Evolutionary conservation across 2,113 vertebrate species (phyloP).

Genomic region (Colistium nudipinnis): DNA sequence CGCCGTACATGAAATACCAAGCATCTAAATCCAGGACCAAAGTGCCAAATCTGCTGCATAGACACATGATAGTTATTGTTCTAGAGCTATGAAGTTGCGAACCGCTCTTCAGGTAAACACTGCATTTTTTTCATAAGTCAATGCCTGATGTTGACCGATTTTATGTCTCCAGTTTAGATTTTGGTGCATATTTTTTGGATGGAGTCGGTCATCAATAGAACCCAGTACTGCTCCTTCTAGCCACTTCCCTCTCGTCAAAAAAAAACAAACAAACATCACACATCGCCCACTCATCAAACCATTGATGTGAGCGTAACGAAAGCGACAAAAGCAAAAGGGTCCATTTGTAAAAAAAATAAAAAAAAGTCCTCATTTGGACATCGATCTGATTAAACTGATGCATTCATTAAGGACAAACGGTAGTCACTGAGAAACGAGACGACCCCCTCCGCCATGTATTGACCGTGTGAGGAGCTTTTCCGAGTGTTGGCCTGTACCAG

Average conservation of each 20-base stretch:
- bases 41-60: background rate
- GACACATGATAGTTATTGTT: background rate
- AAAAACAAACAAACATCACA: conserved; percentile 70
- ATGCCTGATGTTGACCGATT: conserved; percentile 19
- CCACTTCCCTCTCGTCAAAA: conserved; percentile 43
- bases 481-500: background rate
- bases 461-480: conserved; percentile 14
- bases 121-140: conserved; percentile 12
- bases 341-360: conserved; percentile 52
- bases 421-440: background rate
- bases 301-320: conserved; percentile 60
- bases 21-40: background rate
- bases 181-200: conserved; percentile 27
- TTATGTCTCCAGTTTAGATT: conserved; percentile 5
- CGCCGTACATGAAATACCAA: too few species aligned
- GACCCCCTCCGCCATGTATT: background rate
- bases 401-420: conserved; percentile 20
- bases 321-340: conserved; percentile 32
- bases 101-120: conserved; percentile 15
- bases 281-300: conserved; percentile 74
- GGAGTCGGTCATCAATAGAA: conserved; percentile 31
- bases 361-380: too few species aligned
- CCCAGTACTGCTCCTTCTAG: conserved; percentile 41
- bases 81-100: background rate
- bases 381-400: conserved; percentile 37